Base-by-base conservation (phyloP, 2,888 invertebrate genomes). In the Tricholauxania praeusta region DNA sequence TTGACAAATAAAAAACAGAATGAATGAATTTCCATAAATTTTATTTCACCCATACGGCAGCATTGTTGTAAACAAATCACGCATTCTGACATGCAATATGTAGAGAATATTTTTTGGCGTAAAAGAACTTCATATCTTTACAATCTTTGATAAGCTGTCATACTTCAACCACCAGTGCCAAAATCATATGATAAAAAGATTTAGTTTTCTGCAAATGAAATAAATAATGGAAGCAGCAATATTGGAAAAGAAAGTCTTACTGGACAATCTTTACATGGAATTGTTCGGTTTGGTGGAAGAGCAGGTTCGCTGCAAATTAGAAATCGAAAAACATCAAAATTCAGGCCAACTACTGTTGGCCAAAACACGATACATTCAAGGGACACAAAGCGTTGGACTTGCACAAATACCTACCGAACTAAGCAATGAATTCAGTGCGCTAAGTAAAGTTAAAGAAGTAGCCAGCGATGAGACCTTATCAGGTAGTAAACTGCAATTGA, bases 361-460 rank as follows among this genome's bases (percentile, higher is more conserved):
- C 0, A 95, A 96, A 83, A 89, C 92, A 3, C 90, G 94, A 67
- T 94, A 95, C 79, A 93, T 95, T 65, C 91, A 93, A 89, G 95
- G 95, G 3, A 92, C 93, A 73, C 92, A 90, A 78, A 90, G 90
- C 12, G 91, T 95, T 8, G 92, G 94, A 72, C 87, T 89, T 17
- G 87, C 93, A 14, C 92, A 93, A 81, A 88, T 96, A 57, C 87
- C 87, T 7, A 91, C 91, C 0, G 92, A 94, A 82, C 88, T 89
- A 57, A 89, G 89, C 76, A 77, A 83, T 17, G 89, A 90, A 76
- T 88, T 90, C 75, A 82, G 85, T 14, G 89, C 91, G 0, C 75
- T 89, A 10, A 82, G 86, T 5, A 77, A 87, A 14, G 81, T 87
- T 1, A 83, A 85, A 59, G 85, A 88, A n/a, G 72, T 82, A 8